Evolutionary conservation across 2,797 vertebrate species (phyloP).

Genomic region (Pangasius krempfi): DNA sequence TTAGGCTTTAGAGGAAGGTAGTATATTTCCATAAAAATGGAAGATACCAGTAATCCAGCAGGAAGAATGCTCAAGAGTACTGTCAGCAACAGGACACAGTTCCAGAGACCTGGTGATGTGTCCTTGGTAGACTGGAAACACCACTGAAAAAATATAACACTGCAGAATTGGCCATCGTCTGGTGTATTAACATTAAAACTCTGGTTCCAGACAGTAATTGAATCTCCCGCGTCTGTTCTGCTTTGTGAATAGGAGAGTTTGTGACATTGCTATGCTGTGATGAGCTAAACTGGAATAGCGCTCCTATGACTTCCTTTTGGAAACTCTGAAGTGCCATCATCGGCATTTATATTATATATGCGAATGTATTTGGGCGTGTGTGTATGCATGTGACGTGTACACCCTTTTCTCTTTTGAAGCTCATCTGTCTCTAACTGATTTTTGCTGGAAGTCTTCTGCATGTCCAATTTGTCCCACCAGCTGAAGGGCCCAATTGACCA

Average conservation of each 20-base stretch:
- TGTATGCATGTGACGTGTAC: not conserved
- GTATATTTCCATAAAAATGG: constrained; percentile 21
- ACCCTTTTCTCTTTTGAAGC: constrained; percentile 26
- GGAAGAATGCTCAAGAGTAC: constrained; percentile 21
- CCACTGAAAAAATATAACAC: constrained; percentile 24
- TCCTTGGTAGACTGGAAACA: constrained; percentile 44
- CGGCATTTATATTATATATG: constrained; percentile 14
- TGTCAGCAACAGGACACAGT: constrained; percentile 42
- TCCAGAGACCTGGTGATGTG: constrained; percentile 37
- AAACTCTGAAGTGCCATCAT: not conserved
- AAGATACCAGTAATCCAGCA: constrained; percentile 13
- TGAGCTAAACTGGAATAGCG: constrained; percentile 35
- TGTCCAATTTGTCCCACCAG: constrained; percentile 78
- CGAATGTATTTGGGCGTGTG: not conserved
- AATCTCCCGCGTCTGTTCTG: constrained; percentile 40
- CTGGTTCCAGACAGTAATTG: constrained; percentile 52
- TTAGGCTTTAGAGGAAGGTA: not conserved
- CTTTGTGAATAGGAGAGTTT: constrained; percentile 24
- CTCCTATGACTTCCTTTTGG: constrained; percentile 2
- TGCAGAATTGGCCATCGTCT: constrained; percentile 30
- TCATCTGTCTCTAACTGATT: not conserved
- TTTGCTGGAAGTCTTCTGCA: constrained; percentile 64
- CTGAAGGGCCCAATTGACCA: constrained; percentile 83
- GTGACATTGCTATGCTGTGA: constrained; percentile 32
- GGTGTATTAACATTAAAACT: constrained; percentile 45